phyloP scores from a whole-genome alignment of 2,113 vertebrate genomes.

The Oplegnathus fasciatus region DNA sequence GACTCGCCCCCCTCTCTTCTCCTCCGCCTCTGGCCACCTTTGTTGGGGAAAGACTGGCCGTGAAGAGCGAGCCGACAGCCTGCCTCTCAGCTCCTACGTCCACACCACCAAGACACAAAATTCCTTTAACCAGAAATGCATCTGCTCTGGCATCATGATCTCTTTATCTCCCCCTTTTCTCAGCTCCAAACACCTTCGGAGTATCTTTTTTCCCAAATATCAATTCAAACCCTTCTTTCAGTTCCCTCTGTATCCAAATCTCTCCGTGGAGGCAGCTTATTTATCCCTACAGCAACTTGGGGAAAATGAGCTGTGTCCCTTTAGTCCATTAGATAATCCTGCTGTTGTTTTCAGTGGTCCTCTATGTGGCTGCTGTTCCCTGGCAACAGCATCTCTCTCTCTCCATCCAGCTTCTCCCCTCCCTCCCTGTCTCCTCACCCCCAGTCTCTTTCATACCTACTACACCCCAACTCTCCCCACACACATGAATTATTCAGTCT shows the following conservation, averaged over 20 bases:
- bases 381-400: conserved; percentile 81
- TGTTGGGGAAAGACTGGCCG: conserved; percentile 68
- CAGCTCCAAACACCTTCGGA: conserved; percentile 27
- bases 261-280: conserved; percentile 19
- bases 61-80: conserved; percentile 64
- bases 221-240: conserved; percentile 14
- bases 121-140: conserved; percentile 67
- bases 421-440: conserved; percentile 37
- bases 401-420: conserved; percentile 45
- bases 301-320: conserved; percentile 36
- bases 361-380: conserved; percentile 76
- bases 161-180: background rate
- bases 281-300: conserved; percentile 43
- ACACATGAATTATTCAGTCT: conserved; percentile 57
- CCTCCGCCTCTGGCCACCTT: conserved; percentile 70
- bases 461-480: conserved; percentile 28
- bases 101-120: conserved; percentile 65
- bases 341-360: conserved; percentile 58
- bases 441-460: conserved; percentile 30
- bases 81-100: conserved; percentile 50
- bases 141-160: conserved; percentile 67
- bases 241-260: conserved; percentile 34
- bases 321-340: conserved; percentile 57
- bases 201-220: conserved; percentile 29
- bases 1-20: conserved; percentile 42